phyloP scores from a whole-genome alignment of 2,113 vertebrate genomes.

The Monarcha castaneiventris region DNA sequence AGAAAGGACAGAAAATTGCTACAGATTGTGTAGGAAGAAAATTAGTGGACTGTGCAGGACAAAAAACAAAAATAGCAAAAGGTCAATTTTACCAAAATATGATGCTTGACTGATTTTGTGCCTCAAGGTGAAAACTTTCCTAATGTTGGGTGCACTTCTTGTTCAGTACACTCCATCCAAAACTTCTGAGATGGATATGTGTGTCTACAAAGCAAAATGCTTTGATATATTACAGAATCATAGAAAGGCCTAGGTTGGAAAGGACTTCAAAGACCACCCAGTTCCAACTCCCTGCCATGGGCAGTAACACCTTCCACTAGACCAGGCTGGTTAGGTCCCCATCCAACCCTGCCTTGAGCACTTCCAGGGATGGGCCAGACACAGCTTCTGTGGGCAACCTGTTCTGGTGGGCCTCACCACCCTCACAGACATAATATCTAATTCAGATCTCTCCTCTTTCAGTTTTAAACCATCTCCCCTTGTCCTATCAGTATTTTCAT shows the following conservation, averaged over 20 bases:
- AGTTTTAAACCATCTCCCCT: background rate
- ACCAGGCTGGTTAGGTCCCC: background rate
- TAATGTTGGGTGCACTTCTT: background rate
- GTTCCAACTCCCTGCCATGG: background rate
- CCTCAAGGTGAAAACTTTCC: background rate
- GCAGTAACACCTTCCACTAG: background rate
- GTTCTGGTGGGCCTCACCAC: no score
- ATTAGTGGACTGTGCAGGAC: accelerated
- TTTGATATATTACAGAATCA: no score
- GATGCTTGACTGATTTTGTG: background rate
- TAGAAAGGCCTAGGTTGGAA: background rate
- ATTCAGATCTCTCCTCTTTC: background rate
- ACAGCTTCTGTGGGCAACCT: background rate
- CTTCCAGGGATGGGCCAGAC: background rate
- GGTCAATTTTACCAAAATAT: background rate
- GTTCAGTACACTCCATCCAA: accelerated
- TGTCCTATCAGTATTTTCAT: no score
- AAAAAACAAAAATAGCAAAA: accelerated
- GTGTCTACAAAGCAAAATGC: background rate
- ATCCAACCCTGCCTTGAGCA: background rate
- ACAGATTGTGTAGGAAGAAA: background rate
- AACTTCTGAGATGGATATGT: background rate
- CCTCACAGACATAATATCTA: background rate
- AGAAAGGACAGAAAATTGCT: background rate
- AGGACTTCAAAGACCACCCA: background rate